Conservation (phyloP, 1,140 invertebrate genomes). For the Zophobas morio region DNA sequence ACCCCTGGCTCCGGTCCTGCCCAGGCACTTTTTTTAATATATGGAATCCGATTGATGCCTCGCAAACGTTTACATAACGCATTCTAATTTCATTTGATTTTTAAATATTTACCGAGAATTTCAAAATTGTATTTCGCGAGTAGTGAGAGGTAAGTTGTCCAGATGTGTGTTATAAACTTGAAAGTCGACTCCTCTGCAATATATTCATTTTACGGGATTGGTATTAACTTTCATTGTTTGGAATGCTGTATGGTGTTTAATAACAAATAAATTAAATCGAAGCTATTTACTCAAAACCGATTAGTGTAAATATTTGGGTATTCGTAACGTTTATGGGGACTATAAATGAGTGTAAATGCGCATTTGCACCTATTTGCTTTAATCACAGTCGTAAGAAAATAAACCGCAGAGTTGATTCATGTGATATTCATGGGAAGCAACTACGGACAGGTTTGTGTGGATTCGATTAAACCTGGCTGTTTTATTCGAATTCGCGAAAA, state of each 20-base stretch:
- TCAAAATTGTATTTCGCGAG: slow-evolving; percentile 26
- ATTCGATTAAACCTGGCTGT: too few relatives aligned
- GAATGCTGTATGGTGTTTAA: not conserved
- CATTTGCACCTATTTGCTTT: too few relatives aligned
- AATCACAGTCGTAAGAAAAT: too few relatives aligned
- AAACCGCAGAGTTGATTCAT: too few relatives aligned
- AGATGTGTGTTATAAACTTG: slow-evolving; percentile 28
- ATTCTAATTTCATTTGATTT: slow-evolving; percentile 41
- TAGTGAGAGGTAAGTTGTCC: slow-evolving; percentile 27
- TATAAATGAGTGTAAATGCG: too few relatives aligned
- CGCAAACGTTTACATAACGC: slow-evolving; percentile 24
- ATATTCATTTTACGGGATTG: slow-evolving; percentile 6
- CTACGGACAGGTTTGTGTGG: too few relatives aligned
- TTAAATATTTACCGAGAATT: slow-evolving; percentile 33
- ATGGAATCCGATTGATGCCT: slow-evolving; percentile 1
- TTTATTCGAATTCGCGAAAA: too few relatives aligned
- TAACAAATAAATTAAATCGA: not conserved
- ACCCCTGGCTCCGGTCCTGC: too few relatives aligned
- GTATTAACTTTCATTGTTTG: slow-evolving; percentile 10
- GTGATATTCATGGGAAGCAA: too few relatives aligned
- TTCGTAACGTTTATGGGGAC: too few relatives aligned
- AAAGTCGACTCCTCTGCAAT: not conserved
- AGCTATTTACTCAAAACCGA: slow-evolving; percentile 4
- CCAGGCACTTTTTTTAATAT: slow-evolving; percentile 32
- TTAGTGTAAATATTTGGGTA: not conserved